These are phyloP conservation scores for Bubalus kerabau DNA, from an alignment of 2,113 vertebrate genomes.

Conservation along the genomic window DNA sequence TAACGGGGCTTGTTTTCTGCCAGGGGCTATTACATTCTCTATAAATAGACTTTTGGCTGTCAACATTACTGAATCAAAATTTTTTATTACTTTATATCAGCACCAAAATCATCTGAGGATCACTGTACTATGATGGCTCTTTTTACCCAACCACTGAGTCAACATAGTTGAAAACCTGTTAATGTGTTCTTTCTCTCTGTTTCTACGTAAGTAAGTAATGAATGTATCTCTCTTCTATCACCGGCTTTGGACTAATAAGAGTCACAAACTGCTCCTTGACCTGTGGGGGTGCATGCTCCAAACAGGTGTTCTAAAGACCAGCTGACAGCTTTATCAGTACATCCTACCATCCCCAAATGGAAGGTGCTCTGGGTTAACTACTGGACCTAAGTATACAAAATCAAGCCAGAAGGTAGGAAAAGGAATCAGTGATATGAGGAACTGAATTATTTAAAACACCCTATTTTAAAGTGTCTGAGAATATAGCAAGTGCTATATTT, in stretches of 20 bases:
- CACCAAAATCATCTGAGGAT: neutral
- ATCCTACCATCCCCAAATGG: neutral
- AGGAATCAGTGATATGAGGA: neutral
- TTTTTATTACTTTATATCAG: neutral
- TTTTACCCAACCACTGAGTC: neutral
- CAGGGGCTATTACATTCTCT: constrained; percentile 12
- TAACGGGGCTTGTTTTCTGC: neutral
- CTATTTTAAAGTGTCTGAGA: neutral
- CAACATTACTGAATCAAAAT: neutral
- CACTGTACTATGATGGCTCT: neutral
- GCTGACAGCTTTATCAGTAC: neutral
- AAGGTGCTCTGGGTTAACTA: neutral
- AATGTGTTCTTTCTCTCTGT: neutral
- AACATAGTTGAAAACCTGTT: neutral
- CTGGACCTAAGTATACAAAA: neutral
- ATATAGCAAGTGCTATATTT: neutral
- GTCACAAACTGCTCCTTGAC: neutral
- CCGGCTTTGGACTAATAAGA: neutral
- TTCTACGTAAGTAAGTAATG: neutral
- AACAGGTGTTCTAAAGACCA: neutral
- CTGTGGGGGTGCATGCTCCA: neutral
- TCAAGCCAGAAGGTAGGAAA: neutral
- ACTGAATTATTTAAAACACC: neutral
- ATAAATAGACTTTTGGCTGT: neutral
- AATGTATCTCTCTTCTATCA: neutral